Conservation (phyloP, 2,888 invertebrate genomes). For the Mythimna albipuncta region DNA sequence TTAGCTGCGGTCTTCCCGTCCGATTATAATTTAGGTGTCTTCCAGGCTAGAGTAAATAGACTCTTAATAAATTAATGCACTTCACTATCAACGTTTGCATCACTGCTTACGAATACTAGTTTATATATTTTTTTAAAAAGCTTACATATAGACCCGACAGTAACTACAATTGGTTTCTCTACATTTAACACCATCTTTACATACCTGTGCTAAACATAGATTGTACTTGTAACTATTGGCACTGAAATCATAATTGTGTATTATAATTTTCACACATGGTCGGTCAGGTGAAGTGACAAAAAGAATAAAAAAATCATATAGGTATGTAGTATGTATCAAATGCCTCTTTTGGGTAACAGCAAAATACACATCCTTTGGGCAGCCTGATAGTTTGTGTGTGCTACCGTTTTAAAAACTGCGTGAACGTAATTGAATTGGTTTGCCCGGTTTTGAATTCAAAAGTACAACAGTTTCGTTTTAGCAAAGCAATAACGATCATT, state of each 20-base stretch:
- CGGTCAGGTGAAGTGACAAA: not conserved
- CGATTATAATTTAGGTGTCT: no score
- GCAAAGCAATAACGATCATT: not conserved
- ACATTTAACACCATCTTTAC: not conserved
- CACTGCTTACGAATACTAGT: no score
- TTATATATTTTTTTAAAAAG: no score
- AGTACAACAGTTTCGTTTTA: not conserved
- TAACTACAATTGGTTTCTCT: not conserved
- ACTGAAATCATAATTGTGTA: not conserved
- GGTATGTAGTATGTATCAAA: not conserved
- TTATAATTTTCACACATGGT: not conserved
- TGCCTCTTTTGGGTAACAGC: conserved; percentile 3
- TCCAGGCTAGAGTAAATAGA: no score
- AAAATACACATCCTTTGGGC: conserved; percentile 22
- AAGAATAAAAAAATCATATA: not conserved
- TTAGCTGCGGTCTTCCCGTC: no score
- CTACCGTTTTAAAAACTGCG: conserved; percentile 43
- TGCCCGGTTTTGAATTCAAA: conserved; percentile 31
- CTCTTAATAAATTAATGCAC: no score
- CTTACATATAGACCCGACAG: no score
- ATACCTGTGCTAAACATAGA: not conserved
- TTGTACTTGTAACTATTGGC: not conserved
- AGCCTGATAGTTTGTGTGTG: conserved; percentile 16
- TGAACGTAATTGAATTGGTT: conserved; percentile 45
- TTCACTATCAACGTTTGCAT: no score